Percentiles rank a stretch among this genome's conserved stretches.
Evolutionary conservation across 2,888 invertebrate genomes (phyloP).

Genomic region (Polymixis lichenea): DNA sequence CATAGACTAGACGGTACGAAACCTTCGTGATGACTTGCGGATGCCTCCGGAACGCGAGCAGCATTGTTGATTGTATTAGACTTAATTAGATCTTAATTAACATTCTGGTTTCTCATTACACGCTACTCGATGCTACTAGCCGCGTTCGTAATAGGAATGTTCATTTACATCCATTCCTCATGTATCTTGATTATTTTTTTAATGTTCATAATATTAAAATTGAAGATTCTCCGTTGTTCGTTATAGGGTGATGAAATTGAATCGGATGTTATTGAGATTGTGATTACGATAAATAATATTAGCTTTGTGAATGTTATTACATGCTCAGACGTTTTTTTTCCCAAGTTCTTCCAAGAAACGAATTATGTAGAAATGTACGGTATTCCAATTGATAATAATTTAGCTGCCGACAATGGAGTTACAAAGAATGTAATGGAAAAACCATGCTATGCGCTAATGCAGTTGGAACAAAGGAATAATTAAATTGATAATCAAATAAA

Average conservation of each 20-base stretch:
- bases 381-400: conserved; percentile 60
- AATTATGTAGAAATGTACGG: conserved; percentile 60
- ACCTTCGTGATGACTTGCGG: conserved; percentile 88
- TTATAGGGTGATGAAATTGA: conserved; percentile 81
- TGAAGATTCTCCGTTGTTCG: conserved; percentile 72
- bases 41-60: conserved; percentile 88
- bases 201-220: conserved; percentile 76
- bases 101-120: conserved; percentile 90
- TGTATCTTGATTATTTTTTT: conserved; percentile 84
- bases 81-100: conserved; percentile 91
- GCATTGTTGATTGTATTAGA: conserved; percentile 91
- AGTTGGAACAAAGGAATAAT: conserved; percentile 68
- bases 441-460: conserved; percentile 54
- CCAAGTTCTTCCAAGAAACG: conserved; percentile 43
- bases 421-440: conserved; percentile 57
- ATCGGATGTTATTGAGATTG: conserved; percentile 76
- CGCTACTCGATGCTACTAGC: conserved; percentile 88
- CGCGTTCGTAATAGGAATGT: conserved; percentile 86
- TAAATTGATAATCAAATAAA: conserved; percentile 58
- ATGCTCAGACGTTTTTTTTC: conserved; percentile 45
- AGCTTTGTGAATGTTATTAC: conserved; percentile 68
- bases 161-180: conserved; percentile 82
- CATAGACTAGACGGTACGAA: conserved; percentile 74
- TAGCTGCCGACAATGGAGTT: conserved; percentile 52
- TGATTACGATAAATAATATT: conserved; percentile 71